phyloP scores from a whole-genome alignment of 2,888 invertebrate species.

The Microchrysa polita region DNA sequence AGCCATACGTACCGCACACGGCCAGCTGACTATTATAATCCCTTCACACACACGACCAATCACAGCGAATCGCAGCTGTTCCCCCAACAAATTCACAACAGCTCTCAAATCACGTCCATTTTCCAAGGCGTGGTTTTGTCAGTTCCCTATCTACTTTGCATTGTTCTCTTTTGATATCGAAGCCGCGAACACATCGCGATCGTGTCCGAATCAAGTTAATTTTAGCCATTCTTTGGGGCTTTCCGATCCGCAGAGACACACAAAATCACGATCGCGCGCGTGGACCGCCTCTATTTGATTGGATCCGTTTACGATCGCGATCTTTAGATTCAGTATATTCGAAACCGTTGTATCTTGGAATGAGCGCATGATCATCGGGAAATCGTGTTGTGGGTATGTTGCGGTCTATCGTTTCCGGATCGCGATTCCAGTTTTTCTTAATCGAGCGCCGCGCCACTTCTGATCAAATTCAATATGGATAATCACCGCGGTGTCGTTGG shows the following conservation, averaged over 20 bases:
- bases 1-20: constrained; percentile 17
- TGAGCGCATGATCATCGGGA: no score
- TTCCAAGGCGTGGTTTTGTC: constrained; percentile 25
- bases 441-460: constrained; percentile 22
- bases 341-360: no score
- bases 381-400: constrained; percentile 41
- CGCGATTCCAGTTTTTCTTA: constrained; percentile 12
- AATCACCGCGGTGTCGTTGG: neutral
- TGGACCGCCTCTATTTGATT: constrained; percentile 56
- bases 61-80: constrained; percentile 19
- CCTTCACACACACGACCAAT: constrained; percentile 1
- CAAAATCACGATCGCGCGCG: no score
- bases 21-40: constrained; percentile 25
- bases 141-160: neutral
- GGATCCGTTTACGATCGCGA: constrained; percentile 58
- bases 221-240: neutral
- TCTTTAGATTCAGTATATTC: constrained; percentile 48
- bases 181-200: constrained; percentile 35
- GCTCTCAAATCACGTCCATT: constrained; percentile 7
- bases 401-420: constrained; percentile 1
- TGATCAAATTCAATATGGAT: constrained; percentile 1
- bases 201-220: constrained; percentile 1
- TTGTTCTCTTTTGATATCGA: constrained; percentile 11
- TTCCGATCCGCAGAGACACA: no score
- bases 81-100: constrained; percentile 4